phyloP scores from a whole-genome alignment of 2,888 invertebrate genomes.

The Ophion ventricosus region DNA sequence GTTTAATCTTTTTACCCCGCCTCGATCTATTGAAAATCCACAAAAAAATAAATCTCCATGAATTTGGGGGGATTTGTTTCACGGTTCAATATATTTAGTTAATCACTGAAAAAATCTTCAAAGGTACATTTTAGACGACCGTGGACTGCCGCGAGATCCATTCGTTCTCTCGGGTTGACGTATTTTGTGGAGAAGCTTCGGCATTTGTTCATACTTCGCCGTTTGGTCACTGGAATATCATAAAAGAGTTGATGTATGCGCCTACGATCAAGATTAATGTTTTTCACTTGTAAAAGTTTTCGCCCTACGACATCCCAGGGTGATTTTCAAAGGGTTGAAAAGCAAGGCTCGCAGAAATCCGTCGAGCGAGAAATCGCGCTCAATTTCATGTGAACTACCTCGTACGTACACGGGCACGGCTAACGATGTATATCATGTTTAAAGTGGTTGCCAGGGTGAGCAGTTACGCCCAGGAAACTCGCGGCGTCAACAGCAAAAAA shows the following conservation, averaged over 20 bases:
- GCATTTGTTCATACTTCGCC: not conserved
- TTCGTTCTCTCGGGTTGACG: too few species aligned
- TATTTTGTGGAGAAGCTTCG: not conserved
- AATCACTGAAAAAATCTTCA: too few species aligned
- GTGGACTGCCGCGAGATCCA: too few species aligned
- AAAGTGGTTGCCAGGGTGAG: conserved; percentile 54
- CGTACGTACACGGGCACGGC: not conserved
- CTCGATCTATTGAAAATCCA: too few species aligned
- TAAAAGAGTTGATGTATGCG: not conserved
- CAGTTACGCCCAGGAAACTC: conserved; percentile 58
- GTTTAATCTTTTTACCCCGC: too few species aligned
- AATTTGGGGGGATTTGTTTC: too few species aligned
- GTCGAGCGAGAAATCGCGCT: not conserved
- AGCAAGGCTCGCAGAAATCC: not conserved
- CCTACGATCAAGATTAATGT: not conserved
- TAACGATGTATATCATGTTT: not conserved
- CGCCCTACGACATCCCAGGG: not conserved
- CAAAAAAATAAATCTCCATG: too few species aligned
- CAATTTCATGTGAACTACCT: conserved; percentile 18
- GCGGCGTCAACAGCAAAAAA: conserved; percentile 51
- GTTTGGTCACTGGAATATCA: not conserved
- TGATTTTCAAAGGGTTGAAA: not conserved
- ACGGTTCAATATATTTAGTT: too few species aligned
- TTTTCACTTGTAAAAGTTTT: not conserved
- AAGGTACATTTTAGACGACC: too few species aligned